Conservation (phyloP, 2,888 invertebrate genomes). For the Morinoia aosen region DNA sequence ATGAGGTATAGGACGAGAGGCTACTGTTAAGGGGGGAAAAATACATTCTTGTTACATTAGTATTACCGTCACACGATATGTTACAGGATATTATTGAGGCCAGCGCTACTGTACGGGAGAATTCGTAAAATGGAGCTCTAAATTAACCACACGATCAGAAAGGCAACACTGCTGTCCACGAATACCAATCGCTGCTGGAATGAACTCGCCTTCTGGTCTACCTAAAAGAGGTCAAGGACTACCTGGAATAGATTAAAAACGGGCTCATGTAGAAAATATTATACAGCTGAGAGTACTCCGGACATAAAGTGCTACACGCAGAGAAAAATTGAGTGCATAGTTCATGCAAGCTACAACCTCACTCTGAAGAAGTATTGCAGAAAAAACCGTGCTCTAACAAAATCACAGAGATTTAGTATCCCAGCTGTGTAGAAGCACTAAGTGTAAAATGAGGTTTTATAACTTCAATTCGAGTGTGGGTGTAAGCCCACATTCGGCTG, state of each 20-base stretch:
- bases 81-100: background rate
- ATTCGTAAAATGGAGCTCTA: background rate
- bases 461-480: background rate
- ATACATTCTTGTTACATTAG: constrained; percentile 10
- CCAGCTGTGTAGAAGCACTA: background rate
- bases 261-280: background rate
- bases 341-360: background rate
- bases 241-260: constrained; percentile 9
- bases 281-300: background rate
- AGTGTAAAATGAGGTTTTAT: background rate
- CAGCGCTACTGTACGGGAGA: constrained; percentile 10
- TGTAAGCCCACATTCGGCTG: background rate
- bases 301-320: background rate
- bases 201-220: background rate
- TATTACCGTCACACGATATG: background rate
- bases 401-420: background rate
- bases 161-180: background rate
- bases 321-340: background rate
- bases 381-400: background rate
- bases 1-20: background rate
- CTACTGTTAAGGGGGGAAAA: background rate
- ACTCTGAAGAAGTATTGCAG: background rate
- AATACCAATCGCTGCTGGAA: constrained; percentile 9
- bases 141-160: background rate
- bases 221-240: background rate